Percentiles rank a stretch among this genome's conserved stretches.
Conservation (phyloP, 2,113 vertebrate genomes). For the Galeopterus variegatus region DNA sequence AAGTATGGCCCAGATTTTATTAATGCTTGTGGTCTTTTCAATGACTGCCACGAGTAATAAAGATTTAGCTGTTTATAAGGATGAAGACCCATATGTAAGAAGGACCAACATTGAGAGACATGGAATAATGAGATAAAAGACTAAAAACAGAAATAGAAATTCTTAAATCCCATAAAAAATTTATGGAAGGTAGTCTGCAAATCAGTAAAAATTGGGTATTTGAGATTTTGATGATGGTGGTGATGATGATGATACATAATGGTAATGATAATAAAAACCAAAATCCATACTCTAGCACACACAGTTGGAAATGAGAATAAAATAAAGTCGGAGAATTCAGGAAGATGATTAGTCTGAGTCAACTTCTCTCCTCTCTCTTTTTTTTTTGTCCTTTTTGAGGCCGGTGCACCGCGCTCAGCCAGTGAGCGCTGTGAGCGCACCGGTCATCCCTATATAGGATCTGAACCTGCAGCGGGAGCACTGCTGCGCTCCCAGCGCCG, state of each 20-base stretch:
- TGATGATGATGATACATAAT: conserved; percentile 9
- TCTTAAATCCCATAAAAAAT: not conserved
- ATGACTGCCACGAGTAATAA: not conserved
- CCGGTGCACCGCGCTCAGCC: too few relatives aligned
- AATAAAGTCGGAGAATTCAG: conserved; percentile 47
- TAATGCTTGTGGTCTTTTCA: not conserved
- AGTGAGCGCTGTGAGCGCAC: too few relatives aligned
- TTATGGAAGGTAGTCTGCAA: not conserved
- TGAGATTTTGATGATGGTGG: not conserved
- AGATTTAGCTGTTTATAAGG: not conserved
- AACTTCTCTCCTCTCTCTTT: not conserved
- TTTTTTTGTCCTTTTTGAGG: too few relatives aligned
- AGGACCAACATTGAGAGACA: not conserved
- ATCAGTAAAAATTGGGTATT: conserved; percentile 24
- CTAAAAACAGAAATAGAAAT: not conserved
- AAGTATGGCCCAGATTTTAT: not conserved
- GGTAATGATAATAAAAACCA: conserved; percentile 19
- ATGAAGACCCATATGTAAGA: not conserved
- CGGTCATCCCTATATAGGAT: too few relatives aligned
- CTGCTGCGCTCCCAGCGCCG: too few relatives aligned
- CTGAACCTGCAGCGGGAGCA: too few relatives aligned
- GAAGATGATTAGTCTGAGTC: not conserved
- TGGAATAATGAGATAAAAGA: not conserved
- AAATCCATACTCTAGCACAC: not conserved
- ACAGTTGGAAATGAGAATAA: conserved; percentile 34